Conservation (phyloP, 2,797 vertebrate species). For the Borostomias antarcticus region DNA sequence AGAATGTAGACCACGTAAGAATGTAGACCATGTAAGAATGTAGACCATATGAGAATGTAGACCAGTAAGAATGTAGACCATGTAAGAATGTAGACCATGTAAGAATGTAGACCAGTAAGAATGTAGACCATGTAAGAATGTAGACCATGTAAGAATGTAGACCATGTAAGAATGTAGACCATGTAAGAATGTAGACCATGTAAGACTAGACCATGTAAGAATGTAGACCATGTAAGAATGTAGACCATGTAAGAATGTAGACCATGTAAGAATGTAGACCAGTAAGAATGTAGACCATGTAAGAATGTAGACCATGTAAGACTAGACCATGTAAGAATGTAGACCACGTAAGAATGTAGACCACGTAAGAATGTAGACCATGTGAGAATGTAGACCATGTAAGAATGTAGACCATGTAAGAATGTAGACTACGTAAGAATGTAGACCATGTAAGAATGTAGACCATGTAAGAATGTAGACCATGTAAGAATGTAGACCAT, state of each 20-base stretch:
- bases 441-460: constrained; percentile 81
- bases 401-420: constrained; percentile 82
- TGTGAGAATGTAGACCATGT: constrained; percentile 81
- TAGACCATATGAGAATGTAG: no score
- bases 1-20: no score
- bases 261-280: constrained; percentile 79
- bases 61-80: no score
- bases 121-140: no score
- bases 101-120: no score
- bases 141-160: constrained; percentile 80
- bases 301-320: no score
- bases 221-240: constrained; percentile 79
- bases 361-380: constrained; percentile 76
- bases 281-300: constrained; percentile 82
- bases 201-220: no score
- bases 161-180: no score
- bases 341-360: no score
- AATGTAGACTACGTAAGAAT: no score
- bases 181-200: constrained; percentile 78
- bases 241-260: no score
- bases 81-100: constrained; percentile 83
- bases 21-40: constrained; percentile 79
- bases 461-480: constrained; percentile 80
- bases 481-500: constrained; percentile 77
- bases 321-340: constrained; percentile 80